phyloP scores from a whole-genome alignment of 1,140 invertebrate genomes.

The Solenopsis invicta region DNA sequence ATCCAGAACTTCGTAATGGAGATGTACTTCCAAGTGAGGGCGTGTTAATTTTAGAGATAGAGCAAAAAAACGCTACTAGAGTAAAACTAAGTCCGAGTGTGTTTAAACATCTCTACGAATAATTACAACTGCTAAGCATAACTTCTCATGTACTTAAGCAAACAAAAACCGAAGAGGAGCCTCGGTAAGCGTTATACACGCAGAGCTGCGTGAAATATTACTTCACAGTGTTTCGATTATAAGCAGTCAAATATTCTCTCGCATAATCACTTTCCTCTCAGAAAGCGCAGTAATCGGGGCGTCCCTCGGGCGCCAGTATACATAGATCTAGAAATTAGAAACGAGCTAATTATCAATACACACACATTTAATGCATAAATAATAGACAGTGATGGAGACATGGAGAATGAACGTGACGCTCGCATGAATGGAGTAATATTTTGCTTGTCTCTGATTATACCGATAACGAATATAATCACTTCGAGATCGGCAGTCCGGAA shows the following conservation, averaged over 20 bases:
- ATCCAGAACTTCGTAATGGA: constrained; percentile 37
- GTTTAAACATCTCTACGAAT: constrained; percentile 66
- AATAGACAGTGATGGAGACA: constrained; percentile 53
- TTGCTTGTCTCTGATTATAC: constrained; percentile 57
- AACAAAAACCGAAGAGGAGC: constrained; percentile 26
- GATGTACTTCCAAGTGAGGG: constrained; percentile 81
- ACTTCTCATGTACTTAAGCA: constrained; percentile 78
- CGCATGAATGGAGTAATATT: constrained; percentile 60
- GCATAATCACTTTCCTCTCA: constrained; percentile 63
- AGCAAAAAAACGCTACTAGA: constrained; percentile 77
- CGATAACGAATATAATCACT: constrained; percentile 66
- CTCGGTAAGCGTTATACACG: constrained; percentile 34
- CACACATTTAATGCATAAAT: constrained; percentile 45
- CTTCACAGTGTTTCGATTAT: constrained; percentile 61
- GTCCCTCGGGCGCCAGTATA: constrained; percentile 26
- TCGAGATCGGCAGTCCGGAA: constrained; percentile 71
- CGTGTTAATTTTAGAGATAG: constrained; percentile 77
- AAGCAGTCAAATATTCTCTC: constrained; percentile 62
- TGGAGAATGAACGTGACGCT: constrained; percentile 30
- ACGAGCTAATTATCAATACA: constrained; percentile 47
- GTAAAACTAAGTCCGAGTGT: constrained; percentile 76
- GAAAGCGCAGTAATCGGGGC: constrained; percentile 51
- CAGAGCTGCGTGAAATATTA: constrained; percentile 61
- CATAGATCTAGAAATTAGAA: constrained; percentile 60
- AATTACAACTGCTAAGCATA: constrained; percentile 70